Conservation (phyloP, 2,888 invertebrate genomes). For the Macrosoma leucophasiata region DNA sequence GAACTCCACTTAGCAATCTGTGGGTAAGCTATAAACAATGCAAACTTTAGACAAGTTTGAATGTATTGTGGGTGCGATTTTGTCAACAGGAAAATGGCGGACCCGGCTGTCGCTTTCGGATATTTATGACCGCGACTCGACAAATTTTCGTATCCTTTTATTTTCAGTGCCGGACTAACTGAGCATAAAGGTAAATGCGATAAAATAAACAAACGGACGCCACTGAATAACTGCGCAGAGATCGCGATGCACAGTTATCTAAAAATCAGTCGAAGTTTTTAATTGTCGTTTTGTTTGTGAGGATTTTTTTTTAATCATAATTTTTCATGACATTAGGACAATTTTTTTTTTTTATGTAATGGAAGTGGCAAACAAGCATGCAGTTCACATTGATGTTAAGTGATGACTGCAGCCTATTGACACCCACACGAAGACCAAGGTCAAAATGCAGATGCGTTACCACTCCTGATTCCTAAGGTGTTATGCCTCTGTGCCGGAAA, state of each 20-base stretch:
- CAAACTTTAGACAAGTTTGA: slow-evolving; percentile 66
- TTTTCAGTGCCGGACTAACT: slow-evolving; percentile 51
- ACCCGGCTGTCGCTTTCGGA: slow-evolving; percentile 56
- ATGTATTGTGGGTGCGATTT: slow-evolving; percentile 67
- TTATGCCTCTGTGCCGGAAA: no score
- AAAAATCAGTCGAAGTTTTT: no score
- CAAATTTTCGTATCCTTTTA: slow-evolving; percentile 65
- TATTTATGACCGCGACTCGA: slow-evolving; percentile 65
- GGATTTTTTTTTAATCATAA: no score
- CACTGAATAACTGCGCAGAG: slow-evolving; percentile 26
- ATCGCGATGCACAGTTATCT: slow-evolving; percentile 14
- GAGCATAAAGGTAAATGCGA: slow-evolving; percentile 52
- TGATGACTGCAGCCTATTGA: no score
- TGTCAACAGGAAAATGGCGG: slow-evolving; percentile 74
- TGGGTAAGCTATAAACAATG: slow-evolving; percentile 54
- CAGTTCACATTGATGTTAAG: no score
- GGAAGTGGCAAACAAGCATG: no score
- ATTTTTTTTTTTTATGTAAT: no score
- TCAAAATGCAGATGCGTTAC: no score
- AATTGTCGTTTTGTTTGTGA: no score
- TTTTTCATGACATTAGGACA: no score
- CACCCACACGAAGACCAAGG: no score
- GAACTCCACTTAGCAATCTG: slow-evolving; percentile 45
- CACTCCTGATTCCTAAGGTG: no score
- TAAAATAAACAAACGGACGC: slow-evolving; percentile 40